Conservation (phyloP, 2,888 invertebrate genomes). For the Dynastes hyllus region DNA sequence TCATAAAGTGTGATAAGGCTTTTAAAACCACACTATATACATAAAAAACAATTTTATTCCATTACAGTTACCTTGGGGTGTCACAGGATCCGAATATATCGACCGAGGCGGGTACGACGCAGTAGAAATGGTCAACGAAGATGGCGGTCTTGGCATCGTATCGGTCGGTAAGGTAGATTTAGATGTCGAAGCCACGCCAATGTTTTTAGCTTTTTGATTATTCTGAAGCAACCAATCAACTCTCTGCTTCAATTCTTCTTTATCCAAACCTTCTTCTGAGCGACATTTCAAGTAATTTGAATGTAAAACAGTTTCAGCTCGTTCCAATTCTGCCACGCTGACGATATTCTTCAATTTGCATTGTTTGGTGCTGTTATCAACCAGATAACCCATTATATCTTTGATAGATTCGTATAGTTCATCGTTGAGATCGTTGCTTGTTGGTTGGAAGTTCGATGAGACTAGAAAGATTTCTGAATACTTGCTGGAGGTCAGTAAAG, state of each 20-base stretch:
- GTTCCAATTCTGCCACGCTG: conserved; percentile 71
- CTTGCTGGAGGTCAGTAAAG: conserved; percentile 72
- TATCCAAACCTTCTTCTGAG: conserved; percentile 67
- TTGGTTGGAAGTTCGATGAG: conserved; percentile 65
- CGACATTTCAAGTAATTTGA: conserved; percentile 66
- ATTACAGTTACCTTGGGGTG: conserved; percentile 55
- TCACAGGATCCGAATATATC: conserved; percentile 58
- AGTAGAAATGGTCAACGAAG: conserved; percentile 61
- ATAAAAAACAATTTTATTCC: no score
- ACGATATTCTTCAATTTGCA: conserved; percentile 71
- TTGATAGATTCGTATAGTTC: conserved; percentile 64
- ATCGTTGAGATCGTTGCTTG: conserved; percentile 55
- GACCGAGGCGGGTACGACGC: conserved; percentile 58
- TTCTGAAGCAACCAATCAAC: conserved; percentile 53
- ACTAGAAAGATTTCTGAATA: conserved; percentile 75
- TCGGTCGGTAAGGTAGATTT: conserved; percentile 46
- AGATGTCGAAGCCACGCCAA: conserved; percentile 20
- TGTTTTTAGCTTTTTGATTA: conserved; percentile 47
- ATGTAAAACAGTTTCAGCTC: conserved; percentile 71
- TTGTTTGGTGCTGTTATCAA: conserved; percentile 71
- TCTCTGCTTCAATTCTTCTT: conserved; percentile 63
- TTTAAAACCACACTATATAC: no score
- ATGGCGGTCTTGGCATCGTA: conserved; percentile 61
- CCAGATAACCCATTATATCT: conserved; percentile 68
- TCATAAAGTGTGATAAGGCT: no score